Percentiles rank a stretch among this genome's conserved stretches.
These are phyloP conservation scores for Lobophora halterata DNA, from an alignment of 2,888 invertebrate species.

Conservation along the genomic window DNA sequence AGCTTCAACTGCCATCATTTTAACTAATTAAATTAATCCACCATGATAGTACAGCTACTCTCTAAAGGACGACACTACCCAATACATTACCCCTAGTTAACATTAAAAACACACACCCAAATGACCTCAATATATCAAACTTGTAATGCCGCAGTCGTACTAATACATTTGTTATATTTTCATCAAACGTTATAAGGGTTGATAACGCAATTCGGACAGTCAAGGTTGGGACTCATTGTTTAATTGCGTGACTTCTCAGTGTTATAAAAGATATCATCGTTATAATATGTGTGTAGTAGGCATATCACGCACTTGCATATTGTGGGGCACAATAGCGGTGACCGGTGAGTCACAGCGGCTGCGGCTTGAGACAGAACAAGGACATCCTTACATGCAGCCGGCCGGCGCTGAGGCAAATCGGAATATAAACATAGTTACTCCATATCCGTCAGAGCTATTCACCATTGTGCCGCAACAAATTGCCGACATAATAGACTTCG, in stretches of 20 bases:
- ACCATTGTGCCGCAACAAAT: slow-evolving; percentile 75
- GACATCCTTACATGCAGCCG: slow-evolving; percentile 58
- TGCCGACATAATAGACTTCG: slow-evolving; percentile 70
- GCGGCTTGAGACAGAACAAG: slow-evolving; percentile 65
- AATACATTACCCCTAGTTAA: slow-evolving; percentile 15
- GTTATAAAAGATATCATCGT: slow-evolving; percentile 30
- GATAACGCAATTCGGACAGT: slow-evolving; percentile 29
- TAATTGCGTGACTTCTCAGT: slow-evolving; percentile 28
- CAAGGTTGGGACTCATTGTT: slow-evolving; percentile 33
- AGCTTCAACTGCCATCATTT: slow-evolving; percentile 40
- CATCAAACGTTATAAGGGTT: slow-evolving; percentile 27
- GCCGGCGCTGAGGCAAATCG: slow-evolving; percentile 60
- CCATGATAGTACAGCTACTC: slow-evolving; percentile 8
- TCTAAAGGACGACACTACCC: slow-evolving; percentile 12
- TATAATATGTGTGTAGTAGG: slow-evolving; percentile 43
- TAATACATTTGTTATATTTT: slow-evolving; percentile 24
- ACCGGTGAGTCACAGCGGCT: slow-evolving; percentile 63
- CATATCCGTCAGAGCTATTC: slow-evolving; percentile 73
- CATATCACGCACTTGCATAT: slow-evolving; percentile 52
- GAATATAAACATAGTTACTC: slow-evolving; percentile 75
- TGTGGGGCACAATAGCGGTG: slow-evolving; percentile 56
- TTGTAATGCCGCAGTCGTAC: slow-evolving; percentile 19
- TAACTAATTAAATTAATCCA: slow-evolving; percentile 41
- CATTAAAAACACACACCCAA: slow-evolving; percentile 22
- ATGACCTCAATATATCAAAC: slow-evolving; percentile 28